These are phyloP conservation scores for Babylonia areolata DNA, from an alignment of 1,140 invertebrate genomes.

Conservation along the genomic window DNA sequence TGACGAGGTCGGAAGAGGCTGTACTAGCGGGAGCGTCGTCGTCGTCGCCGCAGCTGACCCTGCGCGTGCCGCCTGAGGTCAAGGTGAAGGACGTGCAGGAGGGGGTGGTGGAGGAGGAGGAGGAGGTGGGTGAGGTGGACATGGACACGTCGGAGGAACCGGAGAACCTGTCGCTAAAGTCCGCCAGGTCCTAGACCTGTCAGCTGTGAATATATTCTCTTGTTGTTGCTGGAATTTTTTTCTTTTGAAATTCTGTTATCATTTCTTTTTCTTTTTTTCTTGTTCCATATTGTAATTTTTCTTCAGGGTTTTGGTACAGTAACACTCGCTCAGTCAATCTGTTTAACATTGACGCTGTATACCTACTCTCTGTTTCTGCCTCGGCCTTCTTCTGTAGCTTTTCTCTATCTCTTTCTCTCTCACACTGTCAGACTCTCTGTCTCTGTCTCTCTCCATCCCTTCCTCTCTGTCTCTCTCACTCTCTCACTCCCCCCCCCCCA, in stretches of 20 bases:
- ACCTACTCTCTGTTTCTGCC: not conserved
- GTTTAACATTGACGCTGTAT: slow-evolving; percentile 5
- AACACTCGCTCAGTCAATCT: not conserved
- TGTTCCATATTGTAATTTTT: not conserved
- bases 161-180: slow-evolving; percentile 10
- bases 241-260: too few species aligned
- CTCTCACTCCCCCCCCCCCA: not conserved
- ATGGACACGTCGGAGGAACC: slow-evolving; percentile 19
- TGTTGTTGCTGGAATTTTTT: not conserved
- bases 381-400: not conserved
- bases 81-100: not conserved
- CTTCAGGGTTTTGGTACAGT: not conserved
- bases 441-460: not conserved
- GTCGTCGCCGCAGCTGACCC: not conserved
- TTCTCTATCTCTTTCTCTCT: slow-evolving; percentile 6
- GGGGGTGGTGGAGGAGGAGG: not conserved
- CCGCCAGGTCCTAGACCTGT: not conserved
- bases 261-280: not conserved
- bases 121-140: not conserved
- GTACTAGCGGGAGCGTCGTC: too few species aligned
- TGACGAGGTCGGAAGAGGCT: not conserved
- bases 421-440: slow-evolving; percentile 14
- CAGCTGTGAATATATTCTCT: not conserved
- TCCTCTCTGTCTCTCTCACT: not conserved
- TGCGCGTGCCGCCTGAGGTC: too few species aligned